phyloP scores from a whole-genome alignment of 2,888 invertebrate species.

The Venusia cambrica region DNA sequence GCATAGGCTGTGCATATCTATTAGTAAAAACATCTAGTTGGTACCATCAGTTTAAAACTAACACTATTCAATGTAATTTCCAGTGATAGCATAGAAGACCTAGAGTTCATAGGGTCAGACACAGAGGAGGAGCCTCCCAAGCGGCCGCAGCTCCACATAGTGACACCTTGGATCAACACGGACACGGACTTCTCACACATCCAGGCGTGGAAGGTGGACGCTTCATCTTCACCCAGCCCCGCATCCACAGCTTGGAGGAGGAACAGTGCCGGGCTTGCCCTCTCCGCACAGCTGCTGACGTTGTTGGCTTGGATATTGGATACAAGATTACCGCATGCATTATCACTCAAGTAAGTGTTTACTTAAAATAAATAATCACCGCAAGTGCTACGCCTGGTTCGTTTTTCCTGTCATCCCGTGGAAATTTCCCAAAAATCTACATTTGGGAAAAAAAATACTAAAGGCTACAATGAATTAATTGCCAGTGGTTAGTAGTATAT shows the following conservation, averaged over 20 bases:
- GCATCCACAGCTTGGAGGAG: slow-evolving; percentile 35
- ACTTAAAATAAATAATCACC: too few species aligned
- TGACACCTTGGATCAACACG: slow-evolving; percentile 86
- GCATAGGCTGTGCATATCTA: too few species aligned
- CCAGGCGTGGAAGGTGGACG: slow-evolving; percentile 83
- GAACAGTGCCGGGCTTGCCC: slow-evolving; percentile 88
- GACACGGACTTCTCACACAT: slow-evolving; percentile 91
- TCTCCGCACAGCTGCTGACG: slow-evolving; percentile 91
- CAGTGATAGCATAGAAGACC: slow-evolving; percentile 89
- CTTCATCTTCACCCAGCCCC: slow-evolving; percentile 10
- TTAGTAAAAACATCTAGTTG: too few species aligned
- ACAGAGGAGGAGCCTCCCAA: slow-evolving; percentile 84
- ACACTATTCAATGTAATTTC: too few species aligned
- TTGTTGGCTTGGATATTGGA: slow-evolving; percentile 92
- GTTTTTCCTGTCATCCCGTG: too few species aligned
- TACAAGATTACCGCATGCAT: slow-evolving; percentile 85
- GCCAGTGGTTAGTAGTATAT: too few species aligned
- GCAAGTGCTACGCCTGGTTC: too few species aligned
- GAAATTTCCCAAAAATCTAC: too few species aligned
- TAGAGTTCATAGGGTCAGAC: slow-evolving; percentile 83
- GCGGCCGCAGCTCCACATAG: slow-evolving; percentile 86
- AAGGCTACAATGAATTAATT: too few species aligned
- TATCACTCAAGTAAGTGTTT: slow-evolving; percentile 44
- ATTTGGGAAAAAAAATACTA: too few species aligned
- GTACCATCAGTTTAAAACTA: too few species aligned